Base-by-base conservation (phyloP, 2,113 vertebrate species). In the Ophiodon elongatus region DNA sequence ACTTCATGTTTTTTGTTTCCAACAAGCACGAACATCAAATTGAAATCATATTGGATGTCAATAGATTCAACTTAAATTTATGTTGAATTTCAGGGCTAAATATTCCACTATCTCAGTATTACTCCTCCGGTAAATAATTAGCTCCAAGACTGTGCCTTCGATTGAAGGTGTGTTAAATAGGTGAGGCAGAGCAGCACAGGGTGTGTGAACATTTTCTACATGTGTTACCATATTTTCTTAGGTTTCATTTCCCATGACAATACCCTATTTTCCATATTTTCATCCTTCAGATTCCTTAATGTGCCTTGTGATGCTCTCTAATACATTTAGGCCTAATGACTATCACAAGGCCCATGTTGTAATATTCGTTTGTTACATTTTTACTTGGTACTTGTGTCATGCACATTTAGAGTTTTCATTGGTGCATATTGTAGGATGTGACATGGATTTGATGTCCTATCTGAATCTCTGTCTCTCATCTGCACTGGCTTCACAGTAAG, bases 401-500 rank as follows among this genome's bases (percentile, higher is more conserved):
- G 31, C 33, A 60, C 41, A 74, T 75, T 60, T 33, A 2, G 57
- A 71, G 62, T 80, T 86, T 76, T 79, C 25, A 59, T 35, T 68
- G 57, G 67, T 35, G 35, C 69, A 74, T 64, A 54, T 78, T 82
- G 57, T n/a, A 56, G 75, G 80, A 89, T 72, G 78, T 83, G 78
- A 90, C 56, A 77, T 85, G 74, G 88, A 88, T 89, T 79, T 14
- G 8, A 54, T 69, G 80, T 64, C 82, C 39, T 84, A 33, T 77
- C 72, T 37, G 56, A 78, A 88, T 73, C 82, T 83, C 54, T 19
- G 56, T 78, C 75, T 87, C 80, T 86, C 70, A 78, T 84, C 78
- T 84, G 85, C 79, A 86, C 87, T 85, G 37, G 76, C 93, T 93
- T 92, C 80, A 90, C 92, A 83, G 79, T 59, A 80, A 83, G 77